Conservation (phyloP, 2,888 invertebrate genomes). For the Masnerella sp. region DNA sequence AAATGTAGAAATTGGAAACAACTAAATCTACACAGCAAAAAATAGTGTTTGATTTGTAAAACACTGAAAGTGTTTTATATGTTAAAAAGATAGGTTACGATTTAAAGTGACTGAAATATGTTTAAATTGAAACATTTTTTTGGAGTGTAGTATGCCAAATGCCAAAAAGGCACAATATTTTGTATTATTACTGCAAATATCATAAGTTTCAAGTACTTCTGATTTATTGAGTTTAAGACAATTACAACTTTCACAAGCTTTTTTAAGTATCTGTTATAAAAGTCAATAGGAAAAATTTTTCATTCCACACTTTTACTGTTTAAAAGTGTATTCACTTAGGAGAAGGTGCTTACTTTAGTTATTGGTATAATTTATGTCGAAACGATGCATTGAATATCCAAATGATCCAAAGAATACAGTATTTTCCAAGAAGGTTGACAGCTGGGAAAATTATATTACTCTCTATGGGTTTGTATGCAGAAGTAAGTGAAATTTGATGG, state of each 20-base stretch:
- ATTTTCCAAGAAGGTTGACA: not conserved
- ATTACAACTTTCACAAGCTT: too few species aligned
- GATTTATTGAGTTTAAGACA: not conserved
- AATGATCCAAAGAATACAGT: not conserved
- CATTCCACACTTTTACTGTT: too few species aligned
- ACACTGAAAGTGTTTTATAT: too few species aligned
- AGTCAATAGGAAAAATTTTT: not conserved
- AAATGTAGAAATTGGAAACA: too few species aligned
- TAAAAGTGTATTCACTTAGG: conserved; percentile 5
- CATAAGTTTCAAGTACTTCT: not conserved
- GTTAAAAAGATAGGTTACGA: too few species aligned
- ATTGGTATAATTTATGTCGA: conserved; percentile 3
- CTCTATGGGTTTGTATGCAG: conserved; percentile 7
- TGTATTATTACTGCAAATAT: not conserved
- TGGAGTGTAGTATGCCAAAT: not conserved
- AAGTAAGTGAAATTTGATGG: conserved; percentile 1
- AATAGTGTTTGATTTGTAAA: too few species aligned
- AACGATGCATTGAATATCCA: not conserved
- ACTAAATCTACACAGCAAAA: too few species aligned
- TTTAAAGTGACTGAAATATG: too few species aligned
- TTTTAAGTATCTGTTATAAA: too few species aligned
- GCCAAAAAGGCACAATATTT: not conserved
- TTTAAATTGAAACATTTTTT: too few species aligned
- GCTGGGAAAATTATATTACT: conserved; percentile 10
- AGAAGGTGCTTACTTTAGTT: conserved; percentile 4